Evolutionary conservation across 2,113 vertebrate species (phyloP).

Genomic region (Psophia crepitans): DNA sequence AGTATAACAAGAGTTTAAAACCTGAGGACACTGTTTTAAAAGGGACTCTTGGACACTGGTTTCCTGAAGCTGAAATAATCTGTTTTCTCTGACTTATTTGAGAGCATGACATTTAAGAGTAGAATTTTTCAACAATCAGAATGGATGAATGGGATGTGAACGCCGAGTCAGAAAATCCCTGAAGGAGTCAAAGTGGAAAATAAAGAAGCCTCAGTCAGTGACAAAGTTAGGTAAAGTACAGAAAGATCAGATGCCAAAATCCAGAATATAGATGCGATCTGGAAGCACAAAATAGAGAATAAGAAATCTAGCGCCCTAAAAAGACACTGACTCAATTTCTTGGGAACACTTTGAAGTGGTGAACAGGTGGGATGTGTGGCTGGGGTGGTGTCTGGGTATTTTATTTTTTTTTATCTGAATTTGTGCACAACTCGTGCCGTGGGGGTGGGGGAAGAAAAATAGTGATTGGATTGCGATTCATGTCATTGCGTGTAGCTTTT

Average conservation of each 20-base stretch:
- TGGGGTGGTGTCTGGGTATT: background rate
- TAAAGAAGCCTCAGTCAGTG: background rate
- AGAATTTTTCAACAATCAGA: background rate
- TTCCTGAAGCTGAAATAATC: background rate
- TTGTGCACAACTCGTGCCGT: background rate
- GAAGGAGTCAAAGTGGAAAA: background rate
- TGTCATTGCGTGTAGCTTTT: background rate
- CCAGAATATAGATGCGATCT: background rate
- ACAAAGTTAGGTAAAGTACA: background rate
- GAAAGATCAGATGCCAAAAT: background rate
- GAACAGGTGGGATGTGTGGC: background rate
- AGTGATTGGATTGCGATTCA: background rate
- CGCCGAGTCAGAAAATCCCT: background rate
- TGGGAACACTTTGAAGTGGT: background rate
- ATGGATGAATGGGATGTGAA: background rate
- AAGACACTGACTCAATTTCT: rapidly evolving
- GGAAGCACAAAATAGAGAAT: background rate
- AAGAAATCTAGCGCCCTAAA: background rate
- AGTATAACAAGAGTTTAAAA: background rate
- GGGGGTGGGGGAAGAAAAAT: background rate
- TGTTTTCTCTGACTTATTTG: background rate
- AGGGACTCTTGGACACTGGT: rapidly evolving
- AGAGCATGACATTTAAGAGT: background rate
- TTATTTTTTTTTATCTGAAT: background rate
- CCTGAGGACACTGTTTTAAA: background rate